Evolutionary conservation across 2,797 vertebrate species (phyloP), one percentile per base, ranked within the genome.

Genomic region (Sternarchorhynchus goeldii): DNA sequence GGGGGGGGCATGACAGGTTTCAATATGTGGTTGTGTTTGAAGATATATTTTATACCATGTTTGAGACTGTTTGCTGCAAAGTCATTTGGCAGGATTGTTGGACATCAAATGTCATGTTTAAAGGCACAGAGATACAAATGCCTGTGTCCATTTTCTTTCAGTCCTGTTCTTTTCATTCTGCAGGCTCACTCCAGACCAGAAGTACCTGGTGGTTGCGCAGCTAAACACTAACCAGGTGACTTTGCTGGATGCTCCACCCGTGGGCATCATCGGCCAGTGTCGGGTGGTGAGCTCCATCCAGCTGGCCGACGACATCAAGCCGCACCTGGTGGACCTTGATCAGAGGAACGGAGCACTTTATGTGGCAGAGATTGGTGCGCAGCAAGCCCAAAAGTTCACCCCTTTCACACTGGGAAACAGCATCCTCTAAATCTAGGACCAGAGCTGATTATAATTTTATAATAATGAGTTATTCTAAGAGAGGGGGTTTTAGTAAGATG

Each of bases 361-460:
- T 1, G 94, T 99, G 55, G 96, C 96, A 2, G 95, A 99, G 87
- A 96, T 98, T 0, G 96, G 95, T 75, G 96, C 95, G 0, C 91
- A 92, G 79, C 97, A 98, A 92, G 96, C 95, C n/a, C 96, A 99
- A 86, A 98, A 93, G 89, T 99, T 94, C 0, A 75, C 93, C 2
- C 95, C 94, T 1, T 85, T 92, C 64, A 87, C 81, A 60, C 64
- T 90, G 63, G 85, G 77, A 3, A 83, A 77, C 7, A 78, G 41
- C 0, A 59, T 90, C 14, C 65, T 80, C 36, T 92, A 64, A 75
- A 70, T 58, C n/a, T 0, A 10, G 5, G 45, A 29, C 3, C 18
- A 64, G 6, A 17, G 4, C 18, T 39, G 31, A 4, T 55, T 50
- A 17, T 18, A 63, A 57, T 34, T 14, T 65, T 41, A 65, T 65